Base-by-base conservation (phyloP, 2,888 invertebrate species). In the Nemotelus nigrinus region DNA sequence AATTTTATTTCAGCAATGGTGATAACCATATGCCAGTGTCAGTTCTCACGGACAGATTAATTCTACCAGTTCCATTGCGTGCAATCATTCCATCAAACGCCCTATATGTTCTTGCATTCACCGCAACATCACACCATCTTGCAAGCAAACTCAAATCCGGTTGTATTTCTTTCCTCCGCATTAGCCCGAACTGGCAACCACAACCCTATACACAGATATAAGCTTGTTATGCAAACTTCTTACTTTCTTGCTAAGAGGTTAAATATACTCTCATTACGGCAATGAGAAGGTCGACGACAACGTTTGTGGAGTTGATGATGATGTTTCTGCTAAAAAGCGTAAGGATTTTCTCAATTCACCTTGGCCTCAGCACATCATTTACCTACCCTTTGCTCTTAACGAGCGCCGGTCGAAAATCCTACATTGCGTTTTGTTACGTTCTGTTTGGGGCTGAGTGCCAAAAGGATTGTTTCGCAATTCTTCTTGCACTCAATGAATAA, bases 1-100 rank as follows among this genome's bases (percentile, higher is more conserved):
- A 25, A 25, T 25, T 25, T 25, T 25, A 25, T 25, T 25, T 25
- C 25, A 25, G 25, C 25, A 25, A 25, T 25, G 25, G 25, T 25
- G 25, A 25, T 25, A 25, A 25, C 25, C 25, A 25, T 25, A 25
- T 55, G 25, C 70, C 55, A 55, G 70, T 70, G 55, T 48, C 43
- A 78, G 41, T 78, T 78, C 68, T 74, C 78, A 78, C 75, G 75
- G 74, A 60, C 53, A 75, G 78, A 78, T 78, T 78, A 78, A 75
- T 78, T 74, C 67, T 75, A 78, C 78, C 78, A 72, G n/a, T 67
- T 45, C 53, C 60, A 48, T 76, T 70, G 77, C 77, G 71, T 77
- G 53, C 70, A 77, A 77, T 77, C 71, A 77, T 64, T 25, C 77
- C 60, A 48, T 74, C 39, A 74, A 50, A 60, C 63, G 63, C 39